Evolutionary conservation across 2,113 vertebrate species (phyloP), one percentile per base, ranked within the genome.

Genomic region (Melanostigma gelatinosum): DNA sequence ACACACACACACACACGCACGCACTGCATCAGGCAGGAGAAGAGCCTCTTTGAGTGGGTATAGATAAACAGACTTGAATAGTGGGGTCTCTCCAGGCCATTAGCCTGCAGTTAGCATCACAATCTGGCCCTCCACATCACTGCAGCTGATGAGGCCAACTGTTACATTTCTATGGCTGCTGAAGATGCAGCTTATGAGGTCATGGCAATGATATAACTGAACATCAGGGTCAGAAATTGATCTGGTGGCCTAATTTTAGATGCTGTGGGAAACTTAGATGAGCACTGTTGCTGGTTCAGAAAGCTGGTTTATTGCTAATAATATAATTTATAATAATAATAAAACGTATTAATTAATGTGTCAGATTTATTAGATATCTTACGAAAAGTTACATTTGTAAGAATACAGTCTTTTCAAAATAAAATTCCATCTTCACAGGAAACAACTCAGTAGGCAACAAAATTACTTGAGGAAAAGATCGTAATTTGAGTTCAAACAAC

Each of bases 61-160:
- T 65, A 82, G 75, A 92, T 89, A 83, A 89, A 88, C 82, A 88
- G 77, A 81, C 72, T 90, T 85, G 86, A 90, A 91, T 78, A 77
- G 80, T 1, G 1, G 57, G 85, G 85, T 78, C 80, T 89, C 72
- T 91, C 38, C 77, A 91, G 85, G 84, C 88, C 91, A 88, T 93
- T 93, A 89, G 82, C 79, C 85, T 63, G 57, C 79, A 87, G 84
- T 89, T 89, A 91, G 52, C 82, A 80, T 84, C 86, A 80, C 80
- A 86, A 74, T 84, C 83, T 86, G 81, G 80, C 66, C 68, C 42
- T 83, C 75, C 52, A 36, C 66, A 81, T 61, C 80, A 80, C 46
- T 36, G 46, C 62, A 73, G 34, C 63, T 72, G 55, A 50, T 34
- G 54, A 57, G 52, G 75, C 75, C 75, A 83, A 64, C 52, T 70